Base-by-base conservation (phyloP, 2,888 invertebrate species). In the Eueremaeus valkanovi region DNA sequence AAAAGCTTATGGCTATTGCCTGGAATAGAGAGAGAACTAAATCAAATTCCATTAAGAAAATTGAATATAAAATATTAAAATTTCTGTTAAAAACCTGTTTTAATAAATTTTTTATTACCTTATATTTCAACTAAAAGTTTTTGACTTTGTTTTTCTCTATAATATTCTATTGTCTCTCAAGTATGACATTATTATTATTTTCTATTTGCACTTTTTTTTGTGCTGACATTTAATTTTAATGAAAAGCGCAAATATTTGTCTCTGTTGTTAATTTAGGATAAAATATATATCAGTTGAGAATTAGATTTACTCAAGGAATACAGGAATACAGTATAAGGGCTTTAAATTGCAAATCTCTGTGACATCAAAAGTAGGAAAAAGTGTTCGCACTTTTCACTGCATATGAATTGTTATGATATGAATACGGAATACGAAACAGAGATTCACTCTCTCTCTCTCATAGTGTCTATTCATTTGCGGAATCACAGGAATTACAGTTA, bases 21-120 rank as follows among this genome's bases (percentile, higher is more conserved):
- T 45, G 45, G 45, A 13, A 45, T 13, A 45, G 13, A 45, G 18
- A 13, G 45, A 18, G 18, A 27, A 55, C 16, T 13, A 61, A 61
- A 33, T 61, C 31, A 61, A 61, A 61, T 61, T 61, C 8, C 61
- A 61, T 61, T 61, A 18, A 29, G 29, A 29, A 61, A 61, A 61
- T 61, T 61, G 31, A 61, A 61, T 61, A 61, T 61, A 31, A 61
- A 61, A 61, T 61, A 61, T 61, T 61, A 61, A 61, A 61, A 29
- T 31, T 61, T 18, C 24, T 55, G n/a, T 61, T 31, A 61, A 61
- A 61, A 16, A n/a, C 51, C 6, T 21, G n/a, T 5, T 16, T 21
- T 51, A n/a, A n/a, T 51, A n/a, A 51, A 51, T 51, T 21, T 51
- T 51, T 51, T 51, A 51, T 51, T 51, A n/a, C 51, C 8, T 51